phyloP scores from a whole-genome alignment of 2,888 invertebrate genomes.

The Lithosia quadra region DNA sequence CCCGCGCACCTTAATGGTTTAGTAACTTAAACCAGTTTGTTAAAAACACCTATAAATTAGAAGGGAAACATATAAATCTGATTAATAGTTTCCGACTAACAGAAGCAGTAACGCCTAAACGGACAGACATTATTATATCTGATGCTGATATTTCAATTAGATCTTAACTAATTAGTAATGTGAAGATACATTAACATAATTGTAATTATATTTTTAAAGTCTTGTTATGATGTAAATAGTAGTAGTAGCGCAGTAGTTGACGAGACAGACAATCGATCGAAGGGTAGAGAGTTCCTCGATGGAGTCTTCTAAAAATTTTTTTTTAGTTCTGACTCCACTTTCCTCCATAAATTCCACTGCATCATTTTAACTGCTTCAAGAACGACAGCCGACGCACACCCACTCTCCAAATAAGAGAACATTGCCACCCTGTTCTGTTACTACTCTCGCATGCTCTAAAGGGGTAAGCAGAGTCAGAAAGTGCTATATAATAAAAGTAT shows the following conservation, averaged over 20 bases:
- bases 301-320: too few species aligned
- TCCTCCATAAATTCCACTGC: too few species aligned
- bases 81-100: constrained; percentile 6
- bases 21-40: constrained; percentile 1
- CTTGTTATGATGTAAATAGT: not conserved
- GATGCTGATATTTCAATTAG: constrained; percentile 15
- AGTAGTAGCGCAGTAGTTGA: not conserved
- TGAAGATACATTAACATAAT: not conserved
- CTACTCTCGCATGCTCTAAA: too few species aligned
- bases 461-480: too few species aligned
- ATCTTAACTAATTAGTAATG: not conserved
- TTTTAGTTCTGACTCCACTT: too few species aligned
- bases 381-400: too few species aligned
- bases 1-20: constrained; percentile 4
- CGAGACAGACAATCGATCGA: not conserved
- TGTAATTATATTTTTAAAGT: not conserved
- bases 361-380: too few species aligned
- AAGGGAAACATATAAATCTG: constrained; percentile 3
- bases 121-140: constrained; percentile 8
- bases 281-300: not conserved
- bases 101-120: constrained; percentile 9
- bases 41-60: constrained; percentile 7
- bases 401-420: too few species aligned
- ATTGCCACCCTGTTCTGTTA: too few species aligned
- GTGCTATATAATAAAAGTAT: too few species aligned